Evolutionary conservation across 1,140 invertebrate genomes (phyloP), one percentile per base, ranked within the genome.

Genomic region (Solen grandis): DNA sequence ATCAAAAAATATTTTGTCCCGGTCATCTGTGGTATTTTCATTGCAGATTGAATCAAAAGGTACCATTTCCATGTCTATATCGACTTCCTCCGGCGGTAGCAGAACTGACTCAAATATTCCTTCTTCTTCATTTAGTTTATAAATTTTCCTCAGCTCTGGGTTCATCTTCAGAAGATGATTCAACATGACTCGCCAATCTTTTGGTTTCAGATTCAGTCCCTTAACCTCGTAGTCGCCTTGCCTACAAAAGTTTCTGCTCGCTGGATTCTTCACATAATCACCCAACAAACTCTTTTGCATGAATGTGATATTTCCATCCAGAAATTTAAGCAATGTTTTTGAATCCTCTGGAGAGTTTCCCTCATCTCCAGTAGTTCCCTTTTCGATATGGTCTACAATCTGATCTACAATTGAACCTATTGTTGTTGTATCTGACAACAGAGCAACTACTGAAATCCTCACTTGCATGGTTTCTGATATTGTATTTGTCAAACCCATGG

Each of bases 371-470:
- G 29, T 35, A 14, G 60, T 14, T 4, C 52, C 52, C 19, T 19
- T 38, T 19, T 57, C 38, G 14, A 59, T 59, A 36, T 68, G 50
- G 31, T 68, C 65, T 29, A 36, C 10, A 35, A 72, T 27, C 25
- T 72, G 38, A 14, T 57, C 22, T 13, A 55, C 19, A 2, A 72
- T 19, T 4, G 52, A 57, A 19, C 8, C 57, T 19, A 75, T 63
- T 8, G 72, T 75, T 33, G 72, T 75, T 63, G 57, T 31, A 36
- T 63, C 60, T 16, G 72, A 75, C 14, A 75, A n/a, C 38, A 75
- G 33, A 4, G 36, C 63, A 0, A 75, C 57, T 5, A 75, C 41
- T 14, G 72, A 60, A 62, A 63, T 33, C 27, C 46, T 16, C 2
- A 62, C 57, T 46, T 63, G 36, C 8, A 63, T 41, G 4, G 46